These are phyloP conservation scores for Pseudoatta argentina DNA, from an alignment of 1,140 invertebrate species.

Conservation along the genomic window DNA sequence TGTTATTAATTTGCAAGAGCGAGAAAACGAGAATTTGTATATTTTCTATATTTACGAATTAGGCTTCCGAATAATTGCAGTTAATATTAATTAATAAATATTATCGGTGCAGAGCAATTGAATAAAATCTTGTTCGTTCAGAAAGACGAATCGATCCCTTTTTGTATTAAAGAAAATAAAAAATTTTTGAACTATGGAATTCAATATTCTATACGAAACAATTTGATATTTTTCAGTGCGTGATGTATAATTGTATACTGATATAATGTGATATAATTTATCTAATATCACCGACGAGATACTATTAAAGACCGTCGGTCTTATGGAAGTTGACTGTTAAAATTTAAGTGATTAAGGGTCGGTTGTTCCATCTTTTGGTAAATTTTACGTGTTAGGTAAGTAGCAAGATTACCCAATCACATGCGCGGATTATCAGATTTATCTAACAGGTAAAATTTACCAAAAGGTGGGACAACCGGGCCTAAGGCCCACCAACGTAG, in stretches of 20 bases:
- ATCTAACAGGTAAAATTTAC: too few relatives aligned
- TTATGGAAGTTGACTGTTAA: too few relatives aligned
- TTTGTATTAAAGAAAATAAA: neutral
- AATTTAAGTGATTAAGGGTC: too few relatives aligned
- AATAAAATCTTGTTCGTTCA: neutral
- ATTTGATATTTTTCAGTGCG: neutral
- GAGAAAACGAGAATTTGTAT: neutral
- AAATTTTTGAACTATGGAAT: neutral
- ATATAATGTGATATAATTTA: slow-evolving; percentile 19
- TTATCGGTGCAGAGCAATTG: neutral
- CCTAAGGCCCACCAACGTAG: too few relatives aligned
- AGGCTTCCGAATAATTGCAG: neutral
- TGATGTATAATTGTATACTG: neutral
- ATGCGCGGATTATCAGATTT: too few relatives aligned
- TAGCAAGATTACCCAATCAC: too few relatives aligned
- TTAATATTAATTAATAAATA: neutral
- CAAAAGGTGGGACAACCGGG: too few relatives aligned
- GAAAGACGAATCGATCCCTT: neutral
- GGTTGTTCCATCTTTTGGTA: too few relatives aligned
- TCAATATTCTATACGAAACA: neutral
- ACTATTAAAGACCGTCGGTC: too few relatives aligned
- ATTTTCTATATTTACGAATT: slow-evolving; percentile 7
- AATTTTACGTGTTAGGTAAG: too few relatives aligned
- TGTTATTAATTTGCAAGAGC: neutral
- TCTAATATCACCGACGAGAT: too few relatives aligned